phyloP scores from a whole-genome alignment of 1,140 invertebrate species.

The Agrilus planipennis region DNA sequence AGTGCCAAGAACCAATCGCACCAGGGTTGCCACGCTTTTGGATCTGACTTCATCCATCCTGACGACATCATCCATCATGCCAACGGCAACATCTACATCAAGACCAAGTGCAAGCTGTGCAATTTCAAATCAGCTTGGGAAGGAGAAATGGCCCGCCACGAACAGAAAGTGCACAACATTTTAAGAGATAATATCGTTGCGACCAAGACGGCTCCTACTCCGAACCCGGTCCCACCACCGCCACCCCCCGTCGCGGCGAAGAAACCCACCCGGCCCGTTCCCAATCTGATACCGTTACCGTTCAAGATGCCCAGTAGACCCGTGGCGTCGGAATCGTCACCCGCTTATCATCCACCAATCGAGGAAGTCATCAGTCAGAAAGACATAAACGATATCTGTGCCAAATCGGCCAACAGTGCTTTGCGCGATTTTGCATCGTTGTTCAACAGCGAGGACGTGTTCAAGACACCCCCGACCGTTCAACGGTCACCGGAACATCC shows the following conservation, averaged over 20 bases:
- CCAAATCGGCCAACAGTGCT: slow-evolving; percentile 33
- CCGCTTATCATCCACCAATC: slow-evolving; percentile 1
- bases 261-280: slow-evolving; percentile 48
- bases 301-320: slow-evolving; percentile 20
- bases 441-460: slow-evolving; percentile 36
- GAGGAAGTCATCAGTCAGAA: slow-evolving; percentile 31
- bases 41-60: slow-evolving; percentile 38
- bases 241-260: slow-evolving; percentile 32
- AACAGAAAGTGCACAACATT: slow-evolving; percentile 37
- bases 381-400: slow-evolving; percentile 36
- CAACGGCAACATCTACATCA: slow-evolving; percentile 36
- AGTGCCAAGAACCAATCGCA: slow-evolving; percentile 6
- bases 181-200: no score
- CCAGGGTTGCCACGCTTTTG: slow-evolving; percentile 12
- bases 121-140: slow-evolving; percentile 37
- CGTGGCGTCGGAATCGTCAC: background rate
- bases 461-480: slow-evolving; percentile 15
- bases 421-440: slow-evolving; percentile 39
- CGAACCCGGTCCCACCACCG: no score
- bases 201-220: no score
- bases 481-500: background rate
- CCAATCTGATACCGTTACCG: slow-evolving; percentile 56
- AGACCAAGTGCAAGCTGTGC: slow-evolving; percentile 32
- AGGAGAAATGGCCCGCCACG: slow-evolving; percentile 42
- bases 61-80: slow-evolving; percentile 38